Evolutionary conservation across 2,888 invertebrate species (phyloP), one percentile per base, ranked within the genome.

Genomic region (Lycia hirtaria): DNA sequence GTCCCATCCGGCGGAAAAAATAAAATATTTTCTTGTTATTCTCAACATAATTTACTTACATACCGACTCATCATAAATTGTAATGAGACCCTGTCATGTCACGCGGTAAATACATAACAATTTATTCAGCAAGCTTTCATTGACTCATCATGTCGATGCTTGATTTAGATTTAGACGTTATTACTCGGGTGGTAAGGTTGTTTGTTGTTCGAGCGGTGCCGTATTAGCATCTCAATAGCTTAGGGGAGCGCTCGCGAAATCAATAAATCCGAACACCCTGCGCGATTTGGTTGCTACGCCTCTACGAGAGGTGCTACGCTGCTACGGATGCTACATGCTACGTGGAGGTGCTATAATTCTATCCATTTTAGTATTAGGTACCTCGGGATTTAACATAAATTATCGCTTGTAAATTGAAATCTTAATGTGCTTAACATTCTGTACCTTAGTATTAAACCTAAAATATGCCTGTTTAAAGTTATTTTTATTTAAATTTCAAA

Each of bases 201-300:
- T 65, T 71, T 72, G 71, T 74, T 52, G 61, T 38, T 40, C 59
- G 56, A 52, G 33, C 60, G 60, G 35, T 53, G 60, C 41, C 32
- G 64, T 68, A 76, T 76, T 77, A 78, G 67, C 75, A 78, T 74
- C 72, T 79, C 75, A 73, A 78, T 75, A 67, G 73, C 64, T 63
- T 66, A 62, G 61, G 67, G 66, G 69, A 67, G 63, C 67, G 69
- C 71, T 71, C 68, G 58, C 69, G 67, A 73, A 78, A 78, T 79
- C 78, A 77, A 80, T 78, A 77, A 74, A 73, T 72, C 71, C 63
- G 69, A 73, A 72, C 73, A 57, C 64, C 67, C 64, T 69, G 69
- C 59, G 67, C 69, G 69, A 69, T 75, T 73, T 71, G 68, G 66
- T 65, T 66, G 68, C 66, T 69, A 63, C 65, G 67, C 59, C 56